Evolutionary conservation across 2,797 vertebrate species (phyloP), one percentile per base, ranked within the genome.

Genomic region (Lepus oiostolus): DNA sequence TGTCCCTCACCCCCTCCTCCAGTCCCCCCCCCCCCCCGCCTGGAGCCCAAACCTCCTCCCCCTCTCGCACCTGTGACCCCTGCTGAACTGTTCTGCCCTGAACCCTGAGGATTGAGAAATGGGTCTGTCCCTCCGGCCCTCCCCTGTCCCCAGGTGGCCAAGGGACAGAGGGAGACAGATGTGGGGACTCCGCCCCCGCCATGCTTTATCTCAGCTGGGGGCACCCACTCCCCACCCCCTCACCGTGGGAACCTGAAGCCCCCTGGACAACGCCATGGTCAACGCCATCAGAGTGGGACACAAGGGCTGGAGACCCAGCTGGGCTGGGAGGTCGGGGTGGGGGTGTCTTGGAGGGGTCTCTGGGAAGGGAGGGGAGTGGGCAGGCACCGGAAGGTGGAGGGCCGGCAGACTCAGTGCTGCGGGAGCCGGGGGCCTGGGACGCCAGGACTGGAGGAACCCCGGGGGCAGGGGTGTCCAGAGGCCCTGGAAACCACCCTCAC

Each of bases 261-360:
- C 63, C 11, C 14, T 54, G 35, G 63, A 19, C 26, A 50, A 67
- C 32, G 19, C 35, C 30, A 0, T 4, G 2, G 11, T 72, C n/a
- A 38, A 21, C 19, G 38, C 62, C 58, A 3, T 42, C 21, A 50
- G 63, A 11, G 12, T 47, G 26, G 47, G 22, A 30, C 60, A 38
- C 7, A 30, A 22, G 16, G 38, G 22, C 35, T 17, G 14, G 14
- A 24, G 54, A 38, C 2, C 24, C 72, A 21, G 26, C n/a, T 32
- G 68, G 30, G 4, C 21, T 28, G 3, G 5, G 5, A 12, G 11
- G 9, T 21, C 0, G 4, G 60, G 47, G 32, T 0, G 19, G 16
- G 54, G 5, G 1, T 47, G 7, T 47, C 7, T 8, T 8, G 7
- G 32, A 38, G 6, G 63, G 22, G 21, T 42, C 76, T 77, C 72